Conservation (phyloP, 2,797 vertebrate genomes). For the Falco concolor region DNA sequence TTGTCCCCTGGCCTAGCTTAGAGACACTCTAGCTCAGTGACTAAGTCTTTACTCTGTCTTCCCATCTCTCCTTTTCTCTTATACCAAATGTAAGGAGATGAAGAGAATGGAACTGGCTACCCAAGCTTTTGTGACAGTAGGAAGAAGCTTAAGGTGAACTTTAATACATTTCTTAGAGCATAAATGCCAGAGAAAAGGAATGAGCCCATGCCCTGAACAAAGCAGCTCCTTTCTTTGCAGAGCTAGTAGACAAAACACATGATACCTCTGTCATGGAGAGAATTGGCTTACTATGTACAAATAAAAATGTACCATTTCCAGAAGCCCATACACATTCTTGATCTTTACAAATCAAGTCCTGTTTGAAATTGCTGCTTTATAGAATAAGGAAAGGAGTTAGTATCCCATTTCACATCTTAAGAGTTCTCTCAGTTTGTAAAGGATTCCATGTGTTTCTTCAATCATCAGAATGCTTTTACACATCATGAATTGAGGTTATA, state of each 20-base stretch:
- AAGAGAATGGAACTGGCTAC: neutral
- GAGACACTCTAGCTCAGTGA: neutral
- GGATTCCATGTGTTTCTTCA: neutral
- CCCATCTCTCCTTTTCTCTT: neutral
- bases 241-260: neutral
- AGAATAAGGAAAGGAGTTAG: neutral
- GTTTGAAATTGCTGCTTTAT: neutral
- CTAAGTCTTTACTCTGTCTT: neutral
- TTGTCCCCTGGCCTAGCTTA: neutral
- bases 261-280: neutral
- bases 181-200: neutral
- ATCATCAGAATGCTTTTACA: neutral
- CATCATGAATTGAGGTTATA: neutral
- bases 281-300: neutral
- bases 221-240: neutral
- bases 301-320: neutral
- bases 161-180: neutral
- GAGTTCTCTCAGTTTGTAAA: neutral
- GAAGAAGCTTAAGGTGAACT: neutral
- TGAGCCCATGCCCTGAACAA: neutral
- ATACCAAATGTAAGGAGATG: neutral
- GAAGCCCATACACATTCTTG: neutral
- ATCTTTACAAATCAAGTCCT: neutral
- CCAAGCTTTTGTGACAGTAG: neutral
- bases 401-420: neutral